Evolutionary conservation across 2,888 invertebrate genomes (phyloP), one percentile per base, ranked within the genome.

Genomic region (Callimorpha dominula): DNA sequence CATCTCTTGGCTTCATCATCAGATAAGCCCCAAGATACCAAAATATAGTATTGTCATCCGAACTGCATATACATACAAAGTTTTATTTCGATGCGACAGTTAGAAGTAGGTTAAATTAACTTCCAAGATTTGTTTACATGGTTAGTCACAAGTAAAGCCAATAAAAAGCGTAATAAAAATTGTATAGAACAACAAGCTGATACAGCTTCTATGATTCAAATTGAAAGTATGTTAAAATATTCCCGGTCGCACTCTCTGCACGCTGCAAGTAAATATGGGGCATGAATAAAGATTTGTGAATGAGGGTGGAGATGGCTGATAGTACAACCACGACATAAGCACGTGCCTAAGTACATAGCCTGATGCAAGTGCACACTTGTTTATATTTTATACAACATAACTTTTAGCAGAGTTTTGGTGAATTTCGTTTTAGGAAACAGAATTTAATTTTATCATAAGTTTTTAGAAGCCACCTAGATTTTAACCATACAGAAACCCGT

Each of bases 301-400:
- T 87, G 85, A 84, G 88, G 87, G 92, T 93, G 94, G 88, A 88
- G 88, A 88, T 88, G 85, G 81, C 91, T 89, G 94, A 94, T 94
- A 94, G 89, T 88, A 89, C 78, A 92, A 93, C 89, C 86, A 83
- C 86, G 88, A 87, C 91, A 91, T 93, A 81, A 93, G 94, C 94
- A 94, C 94, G 94, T 88, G 88, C 92, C 80, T 80, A 81, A 81
- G 78, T 75, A 72, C 31, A 31, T 31, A 31, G 73, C 73, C 78
- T 79, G 81, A 82, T 87, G 88, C 86, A 89, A 87, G 80, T 86
- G 88, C 86, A 88, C 79, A 81, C 66, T 72, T 72, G 71, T 84
- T 76, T 74, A 74, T 50, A 65, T 77, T 76, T 73, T 82, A 73
- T 84, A 75, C 72, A 46, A 65, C 68, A 72, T 72, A 72, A 74